Evolutionary conservation across 2,113 vertebrate genomes (phyloP), one percentile per base, ranked within the genome.

Genomic region (Toxostoma redivivum): DNA sequence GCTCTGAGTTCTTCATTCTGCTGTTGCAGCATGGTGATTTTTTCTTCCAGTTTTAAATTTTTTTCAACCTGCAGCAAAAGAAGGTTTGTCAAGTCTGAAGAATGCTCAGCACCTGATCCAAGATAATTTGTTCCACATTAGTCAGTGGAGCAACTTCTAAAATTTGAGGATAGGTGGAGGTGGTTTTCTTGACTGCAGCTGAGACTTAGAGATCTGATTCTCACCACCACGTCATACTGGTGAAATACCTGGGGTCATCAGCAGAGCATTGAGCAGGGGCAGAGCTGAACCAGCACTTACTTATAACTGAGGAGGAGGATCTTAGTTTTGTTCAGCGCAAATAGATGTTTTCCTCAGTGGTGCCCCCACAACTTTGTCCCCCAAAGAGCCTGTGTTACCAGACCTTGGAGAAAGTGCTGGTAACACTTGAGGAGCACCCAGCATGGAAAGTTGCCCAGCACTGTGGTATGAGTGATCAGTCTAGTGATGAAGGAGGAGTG

Each of bases 1-100:
- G 98, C 99, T 97, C 97, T 98, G 85, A 99, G 98, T 91, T 99
- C 99, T 97, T 99, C 99, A 0, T 99, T 99, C 97, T 99, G 99
- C 96, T 99, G 99, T 97, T 99, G 99, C 61, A 99, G 98, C 65
- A 99, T 98, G 42, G 99, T 99, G 54, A 99, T 98, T 92, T 98
- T 99, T 95, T 99, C 99, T 95, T 99, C 99, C 97, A 99, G 96
- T 81, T 99, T 97, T 62, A 99, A 98, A 37, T 99, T 99, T 97
- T 99, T 99, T 97, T 99, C 99, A 79, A 98, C 98, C 99, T 99
- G 97, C 86, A 98, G 96, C 70, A 92, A 97, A 78, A 51, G 30
- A 20, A 42, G 8, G 3, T 48, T 61, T 28, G 20, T 83, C 67
- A 76, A 92, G 37, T 18, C 45, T 62, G 40, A 85, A 79, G 61